Evolutionary conservation across 1,140 invertebrate species (phyloP).

Genomic region (Lineus longissimus): DNA sequence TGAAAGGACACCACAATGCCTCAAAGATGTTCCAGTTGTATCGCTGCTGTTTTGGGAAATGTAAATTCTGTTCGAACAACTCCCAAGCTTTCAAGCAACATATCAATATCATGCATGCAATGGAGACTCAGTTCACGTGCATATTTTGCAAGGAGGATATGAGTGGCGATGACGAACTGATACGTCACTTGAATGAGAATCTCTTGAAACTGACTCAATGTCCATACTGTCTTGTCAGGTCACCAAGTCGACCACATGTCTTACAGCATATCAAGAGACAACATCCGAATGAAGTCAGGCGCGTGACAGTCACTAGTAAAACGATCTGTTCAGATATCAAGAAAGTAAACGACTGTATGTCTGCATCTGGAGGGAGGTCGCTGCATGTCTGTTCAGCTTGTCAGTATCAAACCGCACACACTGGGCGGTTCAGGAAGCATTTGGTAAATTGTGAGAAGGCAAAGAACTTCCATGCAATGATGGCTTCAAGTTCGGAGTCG

Average conservation of each 20-base stretch:
- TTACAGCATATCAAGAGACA: neutral
- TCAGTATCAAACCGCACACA: neutral
- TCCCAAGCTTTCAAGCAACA: neutral
- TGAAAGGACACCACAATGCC: neutral
- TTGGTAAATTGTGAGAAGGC: neutral
- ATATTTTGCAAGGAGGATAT: neutral
- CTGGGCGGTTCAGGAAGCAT: neutral
- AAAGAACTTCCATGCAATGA: neutral
- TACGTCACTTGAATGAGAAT: neutral
- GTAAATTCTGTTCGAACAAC: neutral
- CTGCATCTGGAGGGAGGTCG: neutral
- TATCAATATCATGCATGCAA: neutral
- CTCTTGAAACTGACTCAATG: neutral
- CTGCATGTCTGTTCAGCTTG: neutral
- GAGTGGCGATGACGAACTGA: neutral
- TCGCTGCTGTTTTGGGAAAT: neutral
- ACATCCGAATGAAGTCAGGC: neutral
- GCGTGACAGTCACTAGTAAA: neutral
- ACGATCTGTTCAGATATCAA: neutral
- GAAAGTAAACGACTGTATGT: neutral
- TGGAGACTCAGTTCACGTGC: neutral
- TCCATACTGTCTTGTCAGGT: constrained; percentile 1
- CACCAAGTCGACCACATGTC: neutral
- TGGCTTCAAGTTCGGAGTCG: neutral
- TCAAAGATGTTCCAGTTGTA: constrained; percentile 2